Conservation (phyloP, 2,113 vertebrate genomes). For the Euleptes europaea region DNA sequence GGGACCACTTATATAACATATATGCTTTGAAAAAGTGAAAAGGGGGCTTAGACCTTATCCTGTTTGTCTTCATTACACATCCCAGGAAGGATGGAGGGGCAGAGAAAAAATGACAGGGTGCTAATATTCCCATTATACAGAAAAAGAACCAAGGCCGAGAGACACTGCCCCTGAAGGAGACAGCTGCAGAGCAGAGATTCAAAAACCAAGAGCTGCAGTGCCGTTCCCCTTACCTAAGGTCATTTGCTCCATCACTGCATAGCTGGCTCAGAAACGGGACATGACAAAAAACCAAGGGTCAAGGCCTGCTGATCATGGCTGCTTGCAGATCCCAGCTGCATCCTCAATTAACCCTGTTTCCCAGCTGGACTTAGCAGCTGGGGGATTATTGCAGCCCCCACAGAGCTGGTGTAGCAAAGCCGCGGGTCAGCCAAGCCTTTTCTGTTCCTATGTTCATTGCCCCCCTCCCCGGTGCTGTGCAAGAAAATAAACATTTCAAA, state of each 20-base stretch:
- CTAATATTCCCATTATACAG: neutral
- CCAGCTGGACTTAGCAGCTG: slow-evolving; percentile 16
- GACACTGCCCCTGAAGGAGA: neutral
- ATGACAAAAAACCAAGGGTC: neutral
- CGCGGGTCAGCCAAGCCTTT: neutral
- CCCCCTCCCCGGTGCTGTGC: neutral
- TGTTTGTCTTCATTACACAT: neutral
- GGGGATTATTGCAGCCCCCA: slow-evolving; percentile 11
- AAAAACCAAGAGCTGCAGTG: neutral
- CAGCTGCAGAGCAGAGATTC: neutral
- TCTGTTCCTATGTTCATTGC: neutral
- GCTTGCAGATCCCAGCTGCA: neutral
- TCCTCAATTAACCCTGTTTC: neutral
- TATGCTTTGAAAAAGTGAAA: neutral
- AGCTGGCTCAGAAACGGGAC: neutral
- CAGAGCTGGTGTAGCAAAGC: slow-evolving; percentile 6
- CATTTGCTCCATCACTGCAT: neutral
- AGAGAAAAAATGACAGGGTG: neutral
- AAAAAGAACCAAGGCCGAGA: neutral
- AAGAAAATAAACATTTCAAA: neutral
- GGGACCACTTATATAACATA: neutral
- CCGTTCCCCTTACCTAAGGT: neutral
- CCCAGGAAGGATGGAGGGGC: neutral
- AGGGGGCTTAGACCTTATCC: neutral
- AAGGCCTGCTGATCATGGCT: neutral